Evolutionary conservation across 2,113 vertebrate species (phyloP).

Genomic region (Esox niger): DNA sequence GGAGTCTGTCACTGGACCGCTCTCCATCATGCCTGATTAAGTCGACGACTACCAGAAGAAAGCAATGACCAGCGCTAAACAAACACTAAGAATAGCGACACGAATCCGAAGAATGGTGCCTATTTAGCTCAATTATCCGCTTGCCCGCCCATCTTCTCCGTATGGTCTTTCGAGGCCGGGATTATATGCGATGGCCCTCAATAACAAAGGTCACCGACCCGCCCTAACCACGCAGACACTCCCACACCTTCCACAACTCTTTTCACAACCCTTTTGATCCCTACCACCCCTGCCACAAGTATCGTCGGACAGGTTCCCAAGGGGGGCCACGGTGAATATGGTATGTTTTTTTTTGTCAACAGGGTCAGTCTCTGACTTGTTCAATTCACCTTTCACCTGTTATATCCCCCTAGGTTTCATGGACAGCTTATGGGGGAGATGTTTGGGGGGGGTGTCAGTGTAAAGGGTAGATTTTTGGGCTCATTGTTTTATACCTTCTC

Average conservation of each 20-base stretch:
- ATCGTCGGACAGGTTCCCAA: slow-evolving; percentile 38
- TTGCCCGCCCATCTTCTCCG: slow-evolving; percentile 66
- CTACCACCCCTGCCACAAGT: slow-evolving; percentile 58
- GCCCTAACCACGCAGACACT: slow-evolving; percentile 58
- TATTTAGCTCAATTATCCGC: slow-evolving; percentile 64
- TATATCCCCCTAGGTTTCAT: too few species aligned
- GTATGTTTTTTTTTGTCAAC: too few species aligned
- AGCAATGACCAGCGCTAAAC: slow-evolving; percentile 64
- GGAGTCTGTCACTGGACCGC: too few species aligned
- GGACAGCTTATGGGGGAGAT: too few species aligned
- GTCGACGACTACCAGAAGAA: slow-evolving; percentile 36
- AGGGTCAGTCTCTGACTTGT: too few species aligned
- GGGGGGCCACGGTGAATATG: too few species aligned
- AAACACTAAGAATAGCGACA: slow-evolving; percentile 69
- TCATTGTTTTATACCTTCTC: too few species aligned
- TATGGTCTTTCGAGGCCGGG: slow-evolving; percentile 64
- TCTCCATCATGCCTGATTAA: slow-evolving; percentile 63
- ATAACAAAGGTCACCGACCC: slow-evolving; percentile 75
- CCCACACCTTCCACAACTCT: slow-evolving; percentile 55
- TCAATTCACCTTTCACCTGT: too few species aligned
- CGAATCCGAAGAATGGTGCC: slow-evolving; percentile 63
- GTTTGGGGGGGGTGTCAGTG: too few species aligned
- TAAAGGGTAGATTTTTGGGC: too few species aligned
- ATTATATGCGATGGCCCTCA: slow-evolving; percentile 62
- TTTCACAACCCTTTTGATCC: slow-evolving; percentile 63